These are phyloP conservation scores for Sciurus carolinensis DNA, from an alignment of 2,797 vertebrate species.

Conservation along the genomic window DNA sequence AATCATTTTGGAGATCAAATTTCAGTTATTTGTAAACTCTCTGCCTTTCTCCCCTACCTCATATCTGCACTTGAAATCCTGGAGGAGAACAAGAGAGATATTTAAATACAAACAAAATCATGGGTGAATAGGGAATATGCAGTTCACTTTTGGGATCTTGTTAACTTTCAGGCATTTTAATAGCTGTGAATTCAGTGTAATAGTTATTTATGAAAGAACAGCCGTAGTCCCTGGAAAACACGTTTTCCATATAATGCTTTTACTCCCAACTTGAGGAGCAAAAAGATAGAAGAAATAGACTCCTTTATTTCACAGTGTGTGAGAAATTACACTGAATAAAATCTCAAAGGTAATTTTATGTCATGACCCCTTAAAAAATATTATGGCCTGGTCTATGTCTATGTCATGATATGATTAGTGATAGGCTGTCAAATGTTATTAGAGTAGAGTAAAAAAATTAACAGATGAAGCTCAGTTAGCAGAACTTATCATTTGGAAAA, in stretches of 20 bases:
- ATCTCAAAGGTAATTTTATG: background rate
- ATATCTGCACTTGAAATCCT: background rate
- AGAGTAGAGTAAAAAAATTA: background rate
- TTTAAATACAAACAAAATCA: background rate
- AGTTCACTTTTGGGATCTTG: background rate
- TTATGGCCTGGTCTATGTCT: background rate
- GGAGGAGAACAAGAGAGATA: background rate
- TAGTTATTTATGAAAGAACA: background rate
- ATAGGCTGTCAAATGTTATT: background rate
- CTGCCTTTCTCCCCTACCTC: background rate
- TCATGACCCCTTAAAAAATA: background rate
- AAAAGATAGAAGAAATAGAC: background rate
- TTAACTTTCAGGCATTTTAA: slow-evolving; percentile 9
- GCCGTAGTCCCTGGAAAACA: background rate
- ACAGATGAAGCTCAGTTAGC: background rate
- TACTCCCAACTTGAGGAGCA: background rate
- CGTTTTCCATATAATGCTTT: background rate
- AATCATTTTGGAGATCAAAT: background rate
- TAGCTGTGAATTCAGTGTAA: background rate
- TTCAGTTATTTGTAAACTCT: background rate
- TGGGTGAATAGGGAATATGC: background rate
- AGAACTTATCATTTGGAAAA: background rate
- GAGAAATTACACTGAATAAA: background rate
- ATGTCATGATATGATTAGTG: background rate
- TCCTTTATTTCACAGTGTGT: background rate